Base-by-base conservation (phyloP, 2,797 vertebrate genomes). In the Avahi laniger region DNA sequence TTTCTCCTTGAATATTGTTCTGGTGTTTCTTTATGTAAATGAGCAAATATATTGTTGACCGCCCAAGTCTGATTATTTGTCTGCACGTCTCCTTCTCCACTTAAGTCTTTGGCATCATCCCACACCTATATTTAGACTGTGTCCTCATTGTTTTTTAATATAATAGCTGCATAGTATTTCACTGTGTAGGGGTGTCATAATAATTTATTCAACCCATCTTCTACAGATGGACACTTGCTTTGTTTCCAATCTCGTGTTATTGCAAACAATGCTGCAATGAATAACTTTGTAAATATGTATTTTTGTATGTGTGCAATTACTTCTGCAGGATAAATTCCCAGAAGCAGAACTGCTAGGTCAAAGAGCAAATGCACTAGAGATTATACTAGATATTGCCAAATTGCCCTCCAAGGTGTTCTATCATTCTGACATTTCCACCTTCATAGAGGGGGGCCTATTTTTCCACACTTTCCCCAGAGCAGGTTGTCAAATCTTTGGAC, bases 271-370 rank as follows among this genome's bases (percentile, higher is more conserved):
- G 41, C 18, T 38, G 13, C 54, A 63, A 14, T 79, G 28, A 30
- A n/a, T 41, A 52, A 52, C 8, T 65, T 35, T 43, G 28, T 72
- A 83, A 83, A 46, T 48, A 43, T 84, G 35, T 24, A 17, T 13
- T 20, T 91, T 73, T 35, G 17, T 30, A 10, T 10, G 24, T 67
- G 46, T 17, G 15, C 38, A 59, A 0, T 35, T 85, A 18, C 18
- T 75, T 54, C 26, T 52, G 14, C 11, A 54, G 61, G 33, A 48
- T 43, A 43, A 46, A 75, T 54, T 95, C 79, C 48, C 83, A 82
- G 75, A 86, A 81, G 63, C 22, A 35, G 67, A 72, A n/a, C 28
- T 50, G 24, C 65, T 57, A 72, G 43, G 52, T 89, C 73, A 88
- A 20, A 80, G 86, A 30, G 2, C 33, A 41, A 33, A 28, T 7